Evolutionary conservation across 2,888 invertebrate genomes (phyloP).

Genomic region (Ophraella communa): DNA sequence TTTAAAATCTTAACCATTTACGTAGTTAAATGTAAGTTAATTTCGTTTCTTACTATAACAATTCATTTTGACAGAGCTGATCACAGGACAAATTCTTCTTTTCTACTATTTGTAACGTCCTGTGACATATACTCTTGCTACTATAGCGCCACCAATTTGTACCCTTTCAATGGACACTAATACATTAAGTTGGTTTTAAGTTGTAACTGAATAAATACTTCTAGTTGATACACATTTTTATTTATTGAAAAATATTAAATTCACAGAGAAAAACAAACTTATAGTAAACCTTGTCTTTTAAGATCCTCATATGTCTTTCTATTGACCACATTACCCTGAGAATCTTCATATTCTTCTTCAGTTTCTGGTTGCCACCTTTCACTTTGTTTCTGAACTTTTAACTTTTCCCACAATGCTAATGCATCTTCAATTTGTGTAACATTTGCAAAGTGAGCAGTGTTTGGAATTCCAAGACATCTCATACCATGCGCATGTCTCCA

Average conservation of each 20-base stretch:
- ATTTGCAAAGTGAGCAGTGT: constrained; percentile 99
- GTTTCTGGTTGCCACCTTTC: constrained; percentile 97
- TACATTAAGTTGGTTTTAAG: no score
- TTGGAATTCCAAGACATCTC: constrained; percentile 96
- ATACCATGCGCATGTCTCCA: constrained; percentile 93
- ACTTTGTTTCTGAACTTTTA: constrained; percentile 92
- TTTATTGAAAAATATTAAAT: not conserved
- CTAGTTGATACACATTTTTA: no score
- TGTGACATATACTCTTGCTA: no score
- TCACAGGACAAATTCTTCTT: no score
- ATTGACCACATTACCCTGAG: constrained; percentile 97
- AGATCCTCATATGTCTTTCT: constrained; percentile 98
- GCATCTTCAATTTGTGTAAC: constrained; percentile 99
- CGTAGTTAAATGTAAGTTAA: no score
- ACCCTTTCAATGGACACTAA: no score
- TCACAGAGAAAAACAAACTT: constrained; percentile 49
- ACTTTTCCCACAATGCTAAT: constrained; percentile 95
- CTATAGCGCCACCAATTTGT: no score
- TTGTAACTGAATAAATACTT: no score
- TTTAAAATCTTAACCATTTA: no score
- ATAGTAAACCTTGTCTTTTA: constrained; percentile 95
- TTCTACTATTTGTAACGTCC: no score
- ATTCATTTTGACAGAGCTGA: no score
- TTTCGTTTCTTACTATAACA: no score
- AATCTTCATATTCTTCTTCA: constrained; percentile 99